Evolutionary conservation across 2,113 vertebrate species (phyloP).

Genomic region (Hippolais icterina): DNA sequence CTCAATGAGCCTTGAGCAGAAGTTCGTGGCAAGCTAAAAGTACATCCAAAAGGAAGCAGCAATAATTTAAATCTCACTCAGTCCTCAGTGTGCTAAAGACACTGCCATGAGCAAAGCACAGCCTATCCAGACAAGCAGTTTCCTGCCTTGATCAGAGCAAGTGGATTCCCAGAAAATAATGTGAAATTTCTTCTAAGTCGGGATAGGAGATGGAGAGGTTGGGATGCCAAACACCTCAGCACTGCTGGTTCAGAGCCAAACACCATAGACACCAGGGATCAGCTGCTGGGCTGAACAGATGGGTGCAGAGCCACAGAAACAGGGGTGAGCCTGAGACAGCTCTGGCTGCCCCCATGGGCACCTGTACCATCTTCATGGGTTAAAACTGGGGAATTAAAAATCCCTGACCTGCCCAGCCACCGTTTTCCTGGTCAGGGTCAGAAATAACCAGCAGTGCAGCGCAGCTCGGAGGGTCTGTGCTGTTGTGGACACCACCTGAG

Average conservation of each 20-base stretch:
- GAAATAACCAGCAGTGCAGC: neutral
- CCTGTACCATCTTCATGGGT: neutral
- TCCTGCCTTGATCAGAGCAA: neutral
- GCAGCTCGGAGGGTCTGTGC: neutral
- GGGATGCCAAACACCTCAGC: neutral
- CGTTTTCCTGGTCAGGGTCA: fast-evolving
- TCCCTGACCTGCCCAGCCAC: neutral
- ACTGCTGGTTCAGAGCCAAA: neutral
- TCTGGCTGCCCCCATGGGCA: neutral
- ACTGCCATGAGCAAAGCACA: neutral
- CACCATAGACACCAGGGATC: fast-evolving
- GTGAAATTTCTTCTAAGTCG: neutral
- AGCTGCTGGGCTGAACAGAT: neutral
- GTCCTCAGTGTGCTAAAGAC: neutral
- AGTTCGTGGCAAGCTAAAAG: neutral
- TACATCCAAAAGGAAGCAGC: neutral
- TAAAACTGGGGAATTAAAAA: neutral
- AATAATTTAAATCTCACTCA: neutral
- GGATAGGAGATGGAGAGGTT: neutral
- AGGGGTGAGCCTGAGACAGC: neutral
- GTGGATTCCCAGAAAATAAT: neutral
- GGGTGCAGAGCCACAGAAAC: neutral
- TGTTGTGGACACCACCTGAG: constrained; percentile 31
- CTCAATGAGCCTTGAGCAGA: neutral
- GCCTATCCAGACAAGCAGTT: neutral